Evolutionary conservation across 2,888 invertebrate genomes (phyloP).

Genomic region (Branchipolynoe longqiensis): DNA sequence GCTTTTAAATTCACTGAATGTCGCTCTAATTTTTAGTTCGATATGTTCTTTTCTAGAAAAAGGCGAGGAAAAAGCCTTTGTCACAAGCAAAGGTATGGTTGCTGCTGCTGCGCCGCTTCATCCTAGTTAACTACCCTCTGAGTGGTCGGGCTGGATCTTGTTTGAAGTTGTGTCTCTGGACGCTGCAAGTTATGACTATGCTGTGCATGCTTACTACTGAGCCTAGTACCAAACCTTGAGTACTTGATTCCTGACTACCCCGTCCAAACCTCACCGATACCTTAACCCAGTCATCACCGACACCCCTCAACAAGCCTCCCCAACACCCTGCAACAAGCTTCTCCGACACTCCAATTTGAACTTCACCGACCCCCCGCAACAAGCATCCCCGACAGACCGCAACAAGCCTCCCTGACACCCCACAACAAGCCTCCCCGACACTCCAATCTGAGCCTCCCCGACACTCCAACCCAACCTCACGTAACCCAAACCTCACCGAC

Average conservation of each 20-base stretch:
- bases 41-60: slow-evolving; percentile 50
- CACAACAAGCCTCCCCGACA: neutral
- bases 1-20: slow-evolving; percentile 2
- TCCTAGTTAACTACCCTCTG: slow-evolving; percentile 16
- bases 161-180: neutral
- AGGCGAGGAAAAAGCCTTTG: slow-evolving; percentile 53
- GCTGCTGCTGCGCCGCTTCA: neutral
- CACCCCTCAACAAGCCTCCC: neutral
- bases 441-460: neutral
- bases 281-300: too few relatives aligned
- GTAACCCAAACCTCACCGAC: too few relatives aligned
- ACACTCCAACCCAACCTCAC: neutral
- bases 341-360: neutral
- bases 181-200: neutral
- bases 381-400: too few relatives aligned
- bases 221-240: too few relatives aligned
- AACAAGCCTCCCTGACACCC: too few relatives aligned
- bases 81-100: slow-evolving; percentile 50
- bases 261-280: too few relatives aligned
- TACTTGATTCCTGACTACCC: neutral
- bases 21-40: slow-evolving; percentile 32
- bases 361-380: too few relatives aligned
- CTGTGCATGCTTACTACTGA: slow-evolving; percentile 26
- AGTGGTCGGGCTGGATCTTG: neutral
- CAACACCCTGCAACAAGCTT: too few relatives aligned